Evolutionary conservation across 2,888 invertebrate species (phyloP).

Genomic region (Neoascia interrupta): DNA sequence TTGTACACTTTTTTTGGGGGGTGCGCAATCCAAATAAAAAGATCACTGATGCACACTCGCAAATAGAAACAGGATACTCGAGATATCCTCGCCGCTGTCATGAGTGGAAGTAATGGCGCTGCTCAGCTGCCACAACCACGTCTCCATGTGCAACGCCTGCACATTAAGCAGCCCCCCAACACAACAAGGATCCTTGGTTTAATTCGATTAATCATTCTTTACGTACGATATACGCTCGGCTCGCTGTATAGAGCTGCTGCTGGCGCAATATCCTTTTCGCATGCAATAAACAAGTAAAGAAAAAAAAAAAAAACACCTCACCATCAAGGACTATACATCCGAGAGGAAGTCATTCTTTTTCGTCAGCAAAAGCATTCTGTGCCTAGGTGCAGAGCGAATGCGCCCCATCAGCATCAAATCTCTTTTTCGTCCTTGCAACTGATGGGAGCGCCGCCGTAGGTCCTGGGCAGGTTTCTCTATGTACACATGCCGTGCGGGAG

Average conservation of each 20-base stretch:
- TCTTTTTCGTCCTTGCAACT: conserved; percentile 51
- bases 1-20: conserved; percentile 3
- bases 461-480: no score
- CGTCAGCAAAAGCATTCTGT: conserved; percentile 55
- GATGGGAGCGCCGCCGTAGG: conserved; percentile 9
- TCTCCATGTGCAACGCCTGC: conserved; percentile 64
- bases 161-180: conserved; percentile 56
- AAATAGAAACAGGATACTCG: conserved; percentile 57
- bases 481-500: no score
- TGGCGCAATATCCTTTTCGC: conserved; percentile 65
- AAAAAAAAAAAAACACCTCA: conserved; percentile 31
- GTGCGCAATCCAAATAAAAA: conserved; percentile 37
- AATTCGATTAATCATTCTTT: conserved; percentile 69
- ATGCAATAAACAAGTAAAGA: conserved; percentile 32
- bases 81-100: conserved; percentile 55
- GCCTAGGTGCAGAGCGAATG: conserved; percentile 67
- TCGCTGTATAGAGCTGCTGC: conserved; percentile 41
- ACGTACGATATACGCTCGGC: conserved; percentile 48
- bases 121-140: conserved; percentile 38
- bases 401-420: conserved; percentile 57
- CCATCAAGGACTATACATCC: conserved; percentile 62
- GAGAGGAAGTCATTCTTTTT: conserved; percentile 69
- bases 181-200: conserved; percentile 64
- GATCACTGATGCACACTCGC: conserved; percentile 57
- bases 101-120: conserved; percentile 68